Evolutionary conservation across 2,888 invertebrate genomes (phyloP).

Genomic region (Pristionchus entomophagus): DNA sequence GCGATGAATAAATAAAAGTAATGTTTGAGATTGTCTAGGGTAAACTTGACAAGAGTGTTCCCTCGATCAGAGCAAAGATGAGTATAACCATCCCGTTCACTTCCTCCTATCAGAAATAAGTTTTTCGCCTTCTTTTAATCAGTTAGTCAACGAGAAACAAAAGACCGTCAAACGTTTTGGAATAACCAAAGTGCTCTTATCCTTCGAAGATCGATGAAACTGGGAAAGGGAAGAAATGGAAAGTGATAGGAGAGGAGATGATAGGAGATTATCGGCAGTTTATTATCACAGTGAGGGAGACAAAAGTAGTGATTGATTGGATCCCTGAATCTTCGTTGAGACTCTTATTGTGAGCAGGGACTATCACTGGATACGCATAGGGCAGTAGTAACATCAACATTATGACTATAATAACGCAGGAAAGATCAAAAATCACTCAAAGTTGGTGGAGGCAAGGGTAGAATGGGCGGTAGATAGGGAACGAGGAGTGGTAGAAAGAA

Average conservation of each 20-base stretch:
- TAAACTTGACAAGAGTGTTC: not conserved
- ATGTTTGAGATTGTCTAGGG: not conserved
- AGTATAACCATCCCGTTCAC: no score
- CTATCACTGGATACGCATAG: not conserved
- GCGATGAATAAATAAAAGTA: not conserved
- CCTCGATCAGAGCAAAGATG: not conserved
- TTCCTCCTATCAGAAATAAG: no score
- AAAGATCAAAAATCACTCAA: conserved; percentile 10
- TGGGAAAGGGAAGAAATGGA: conserved; percentile 12
- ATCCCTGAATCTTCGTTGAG: not conserved
- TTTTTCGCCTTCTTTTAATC: no score
- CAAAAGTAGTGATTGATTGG: not conserved
- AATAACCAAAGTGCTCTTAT: not conserved
- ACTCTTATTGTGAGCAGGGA: not conserved
- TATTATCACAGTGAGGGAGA: conserved; percentile 32
- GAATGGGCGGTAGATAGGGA: conserved; percentile 23
- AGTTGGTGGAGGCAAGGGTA: conserved; percentile 6
- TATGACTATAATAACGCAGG: no score
- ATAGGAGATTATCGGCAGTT: not conserved
- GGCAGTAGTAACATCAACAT: no score
- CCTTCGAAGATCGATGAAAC: not conserved
- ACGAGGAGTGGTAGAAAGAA: conserved; percentile 39
- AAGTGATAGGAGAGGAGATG: not conserved
- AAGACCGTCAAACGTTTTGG: not conserved
- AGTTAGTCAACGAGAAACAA: no score